Base-by-base conservation (phyloP, 1,140 invertebrate genomes). In the Brachionus manjavacas region DNA sequence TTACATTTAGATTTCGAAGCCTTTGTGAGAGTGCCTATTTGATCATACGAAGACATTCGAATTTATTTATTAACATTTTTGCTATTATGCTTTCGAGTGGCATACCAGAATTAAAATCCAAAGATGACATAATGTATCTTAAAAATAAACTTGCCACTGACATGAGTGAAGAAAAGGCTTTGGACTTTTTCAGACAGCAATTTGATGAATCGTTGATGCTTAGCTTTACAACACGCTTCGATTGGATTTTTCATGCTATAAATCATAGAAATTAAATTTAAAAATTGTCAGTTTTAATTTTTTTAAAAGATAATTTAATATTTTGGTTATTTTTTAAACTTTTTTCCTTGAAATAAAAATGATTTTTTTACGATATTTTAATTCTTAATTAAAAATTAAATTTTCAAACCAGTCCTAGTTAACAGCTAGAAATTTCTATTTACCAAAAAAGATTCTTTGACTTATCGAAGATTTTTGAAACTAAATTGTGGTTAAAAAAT, bases 61-160 rank as follows among this genome's bases (percentile, higher is more conserved):
- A 94, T 89, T 91, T 99, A 80, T 94, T 99, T 87, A 92, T 99
- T 86, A 97, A 96, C 1, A 91, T 99, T 25, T 98, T 99, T 90
- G 95, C 95, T 4, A 96, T 99, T 94, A 99, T 99, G 97, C 94
- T 98, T 87, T 96, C 95, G 11, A 98, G 96, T 68, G 97, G 96
- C 72, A 92, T 99, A 86, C 95, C 97, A 7, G 97, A 99, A 86
- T 88, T 93, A 41, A 90, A 92, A 84, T 95, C 95, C 0, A 94
- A 96, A 87, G 96, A 97, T 87, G 97, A 99, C 90, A 92, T 98
- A 43, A 94, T 95, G 66, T 94, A 94, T 88, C 91, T 99, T 66
- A 91, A 95, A 85, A 96, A 97, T 87, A 97, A 96, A 84, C 91
- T 99, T 89, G 95, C 91, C 46, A 91, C 96, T 85, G 94, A 95